Percentiles rank a stretch among this genome's conserved stretches.
phyloP scores from a whole-genome alignment of 2,888 invertebrate genomes.

The Choreutis nemorana region DNA sequence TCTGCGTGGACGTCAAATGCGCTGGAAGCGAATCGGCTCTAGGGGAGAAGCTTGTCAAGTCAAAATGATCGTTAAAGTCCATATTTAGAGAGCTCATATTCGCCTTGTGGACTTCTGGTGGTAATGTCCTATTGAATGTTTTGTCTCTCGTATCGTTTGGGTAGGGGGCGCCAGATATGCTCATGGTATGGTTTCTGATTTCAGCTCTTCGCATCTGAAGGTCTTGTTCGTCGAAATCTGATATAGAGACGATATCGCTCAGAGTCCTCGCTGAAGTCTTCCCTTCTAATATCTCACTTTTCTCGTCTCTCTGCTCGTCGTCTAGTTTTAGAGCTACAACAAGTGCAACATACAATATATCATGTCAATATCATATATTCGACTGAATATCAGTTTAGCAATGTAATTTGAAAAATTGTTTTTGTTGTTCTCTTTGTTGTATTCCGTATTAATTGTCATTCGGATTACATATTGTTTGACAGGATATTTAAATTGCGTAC shows the following conservation, averaged over 20 bases:
- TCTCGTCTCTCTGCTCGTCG: conserved; percentile 53
- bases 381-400: conserved; percentile 1
- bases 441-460: no score
- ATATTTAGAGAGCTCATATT: conserved; percentile 47
- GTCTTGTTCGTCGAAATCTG: conserved; percentile 75
- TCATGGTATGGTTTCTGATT: conserved; percentile 33
- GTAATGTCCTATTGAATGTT: conserved; percentile 35
- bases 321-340: conserved; percentile 67
- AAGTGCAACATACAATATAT: conserved; percentile 24
- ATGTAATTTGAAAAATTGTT: no score
- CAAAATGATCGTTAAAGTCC: conserved; percentile 37
- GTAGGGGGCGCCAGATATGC: conserved; percentile 24
- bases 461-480: no score
- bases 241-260: conserved; percentile 76
- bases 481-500: no score
- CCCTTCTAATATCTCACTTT: conserved; percentile 48
- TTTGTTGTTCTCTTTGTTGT: no score
- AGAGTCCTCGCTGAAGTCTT: conserved; percentile 74
- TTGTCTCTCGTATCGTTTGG: conserved; percentile 20
- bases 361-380: conserved; percentile 18
- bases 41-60: conserved; percentile 31
- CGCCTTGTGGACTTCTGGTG: conserved; percentile 35
- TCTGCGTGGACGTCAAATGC: conserved; percentile 48
- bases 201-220: conserved; percentile 61
- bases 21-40: conserved; percentile 48